Evolutionary conservation across 2,113 vertebrate genomes (phyloP).

Genomic region (Alouatta palliata): DNA sequence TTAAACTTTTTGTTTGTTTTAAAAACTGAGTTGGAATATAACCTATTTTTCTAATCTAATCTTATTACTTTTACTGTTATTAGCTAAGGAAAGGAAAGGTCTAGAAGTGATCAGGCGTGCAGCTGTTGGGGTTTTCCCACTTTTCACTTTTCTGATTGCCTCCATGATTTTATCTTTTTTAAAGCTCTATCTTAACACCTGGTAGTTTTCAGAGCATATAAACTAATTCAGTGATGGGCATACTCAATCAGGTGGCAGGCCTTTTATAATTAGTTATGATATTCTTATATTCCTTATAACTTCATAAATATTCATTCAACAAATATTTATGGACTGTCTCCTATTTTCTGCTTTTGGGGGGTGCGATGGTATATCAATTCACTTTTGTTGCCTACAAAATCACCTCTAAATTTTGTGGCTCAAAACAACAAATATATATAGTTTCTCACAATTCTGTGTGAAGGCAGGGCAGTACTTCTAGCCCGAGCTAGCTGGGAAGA

Average conservation of each 20-base stretch:
- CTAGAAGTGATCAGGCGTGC: background rate
- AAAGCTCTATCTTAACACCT: slow-evolving; percentile 46
- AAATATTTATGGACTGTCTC: background rate
- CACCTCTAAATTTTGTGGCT: background rate
- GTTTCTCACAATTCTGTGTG: background rate
- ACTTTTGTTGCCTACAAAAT: background rate
- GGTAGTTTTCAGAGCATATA: slow-evolving; percentile 28
- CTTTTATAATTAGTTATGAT: slow-evolving; percentile 30
- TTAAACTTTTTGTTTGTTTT: background rate
- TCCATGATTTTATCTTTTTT: background rate
- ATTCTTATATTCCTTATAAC: slow-evolving; percentile 44
- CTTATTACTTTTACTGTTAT: background rate
- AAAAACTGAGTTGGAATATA: background rate
- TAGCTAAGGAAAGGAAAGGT: background rate
- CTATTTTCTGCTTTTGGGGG: background rate
- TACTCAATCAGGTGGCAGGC: slow-evolving; percentile 7
- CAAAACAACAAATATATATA: background rate
- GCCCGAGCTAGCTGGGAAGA: background rate
- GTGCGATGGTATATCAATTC: background rate
- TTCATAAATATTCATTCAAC: slow-evolving; percentile 58
- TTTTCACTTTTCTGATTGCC: slow-evolving; percentile 31
- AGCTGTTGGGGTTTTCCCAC: background rate
- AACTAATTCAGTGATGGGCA: slow-evolving; percentile 40
- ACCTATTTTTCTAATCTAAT: slow-evolving; percentile 2
- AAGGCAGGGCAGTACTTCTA: background rate